phyloP scores from a whole-genome alignment of 2,113 vertebrate genomes.

The Callaeas wilsoni region DNA sequence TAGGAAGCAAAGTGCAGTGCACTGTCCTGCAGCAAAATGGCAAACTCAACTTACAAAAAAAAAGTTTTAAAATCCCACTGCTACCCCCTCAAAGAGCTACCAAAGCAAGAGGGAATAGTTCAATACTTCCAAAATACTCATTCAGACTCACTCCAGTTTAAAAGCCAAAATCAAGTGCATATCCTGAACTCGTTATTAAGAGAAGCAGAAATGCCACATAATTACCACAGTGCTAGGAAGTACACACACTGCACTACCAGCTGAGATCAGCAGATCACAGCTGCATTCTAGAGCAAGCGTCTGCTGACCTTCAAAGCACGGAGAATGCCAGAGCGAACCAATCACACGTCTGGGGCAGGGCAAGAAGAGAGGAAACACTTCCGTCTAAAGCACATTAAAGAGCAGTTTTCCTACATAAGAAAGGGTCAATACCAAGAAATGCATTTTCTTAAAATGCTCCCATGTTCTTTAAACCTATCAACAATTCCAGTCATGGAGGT shows the following conservation, averaged over 20 bases:
- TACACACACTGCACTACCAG: background rate
- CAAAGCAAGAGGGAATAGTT: background rate
- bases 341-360: background rate
- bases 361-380: background rate
- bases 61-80: background rate
- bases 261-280: background rate
- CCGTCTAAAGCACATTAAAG: background rate
- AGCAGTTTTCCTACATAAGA: background rate
- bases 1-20: background rate
- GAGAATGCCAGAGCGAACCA: fast-evolving
- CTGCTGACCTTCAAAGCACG: background rate
- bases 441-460: background rate
- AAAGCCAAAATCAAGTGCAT: background rate
- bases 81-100: background rate
- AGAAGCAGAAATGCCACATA: background rate
- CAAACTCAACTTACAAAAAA: background rate
- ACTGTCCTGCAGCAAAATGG: background rate
- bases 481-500: background rate
- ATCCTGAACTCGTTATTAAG: background rate
- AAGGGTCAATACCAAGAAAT: background rate
- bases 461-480: background rate
- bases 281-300: background rate
- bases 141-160: background rate
- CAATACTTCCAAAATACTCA: background rate
- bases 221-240: background rate